These are phyloP conservation scores for Tipula lateralis DNA, from an alignment of 2,888 invertebrate genomes.

Conservation along the genomic window DNA sequence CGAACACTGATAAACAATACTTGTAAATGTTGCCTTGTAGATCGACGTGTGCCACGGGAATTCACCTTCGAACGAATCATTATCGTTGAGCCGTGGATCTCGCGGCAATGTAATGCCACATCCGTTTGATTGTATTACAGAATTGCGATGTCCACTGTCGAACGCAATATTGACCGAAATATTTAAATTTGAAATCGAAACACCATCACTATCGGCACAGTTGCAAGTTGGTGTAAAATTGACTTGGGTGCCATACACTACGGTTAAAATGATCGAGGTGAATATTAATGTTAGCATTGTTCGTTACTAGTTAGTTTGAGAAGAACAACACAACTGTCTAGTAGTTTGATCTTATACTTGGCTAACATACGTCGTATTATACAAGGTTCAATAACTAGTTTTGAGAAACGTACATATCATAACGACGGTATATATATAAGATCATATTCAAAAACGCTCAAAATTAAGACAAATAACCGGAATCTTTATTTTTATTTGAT, in stretches of 20 bases:
- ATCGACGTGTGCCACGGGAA: slow-evolving; percentile 51
- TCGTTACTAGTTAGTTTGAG: not conserved
- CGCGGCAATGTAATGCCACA: not conserved
- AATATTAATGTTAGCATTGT: not conserved
- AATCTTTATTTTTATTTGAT: too few species aligned
- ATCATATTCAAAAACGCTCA: too few species aligned
- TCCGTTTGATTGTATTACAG: not conserved
- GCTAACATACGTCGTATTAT: too few species aligned
- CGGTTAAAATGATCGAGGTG: not conserved
- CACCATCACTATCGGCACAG: not conserved
- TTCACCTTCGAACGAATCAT: slow-evolving; percentile 43
- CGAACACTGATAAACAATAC: slow-evolving; percentile 41
- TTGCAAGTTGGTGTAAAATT: not conserved
- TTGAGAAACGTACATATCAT: too few species aligned
- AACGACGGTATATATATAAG: too few species aligned
- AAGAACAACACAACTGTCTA: not conserved
- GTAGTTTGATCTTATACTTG: too few species aligned
- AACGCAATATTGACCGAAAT: not conserved
- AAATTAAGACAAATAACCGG: too few species aligned
- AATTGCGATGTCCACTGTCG: not conserved
- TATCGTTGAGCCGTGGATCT: not conserved
- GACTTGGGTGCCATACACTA: not conserved
- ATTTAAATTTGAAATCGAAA: not conserved
- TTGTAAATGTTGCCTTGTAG: slow-evolving; percentile 32
- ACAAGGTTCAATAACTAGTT: too few species aligned